Evolutionary conservation across 1,140 invertebrate genomes (phyloP).

Genomic region (Pygmarrhopalites habei): DNA sequence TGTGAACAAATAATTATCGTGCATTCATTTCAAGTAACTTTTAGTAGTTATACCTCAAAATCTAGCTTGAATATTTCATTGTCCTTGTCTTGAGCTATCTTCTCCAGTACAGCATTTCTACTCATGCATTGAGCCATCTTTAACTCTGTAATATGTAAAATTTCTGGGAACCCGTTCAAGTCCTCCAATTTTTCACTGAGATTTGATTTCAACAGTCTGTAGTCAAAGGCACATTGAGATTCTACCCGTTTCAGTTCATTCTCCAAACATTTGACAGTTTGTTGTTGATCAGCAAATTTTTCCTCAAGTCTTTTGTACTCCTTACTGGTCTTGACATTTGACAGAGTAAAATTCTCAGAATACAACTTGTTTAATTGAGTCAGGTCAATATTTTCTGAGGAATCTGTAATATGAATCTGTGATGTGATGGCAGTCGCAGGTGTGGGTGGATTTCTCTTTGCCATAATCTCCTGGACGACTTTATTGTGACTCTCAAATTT

Average conservation of each 20-base stretch:
- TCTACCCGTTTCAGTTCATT: slow-evolving; percentile 4
- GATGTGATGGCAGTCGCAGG: no score
- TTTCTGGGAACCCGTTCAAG: background rate
- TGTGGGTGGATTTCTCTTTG: no score
- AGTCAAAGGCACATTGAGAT: slow-evolving; percentile 8
- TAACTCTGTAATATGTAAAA: slow-evolving; percentile 7
- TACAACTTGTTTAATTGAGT: slow-evolving; percentile 1
- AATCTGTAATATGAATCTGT: background rate
- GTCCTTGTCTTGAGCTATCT: slow-evolving; percentile 9
- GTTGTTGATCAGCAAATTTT: slow-evolving; percentile 1
- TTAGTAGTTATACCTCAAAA: slow-evolving; percentile 1
- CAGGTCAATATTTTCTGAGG: slow-evolving; percentile 2
- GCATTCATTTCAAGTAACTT: no score
- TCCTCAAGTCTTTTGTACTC: slow-evolving; percentile 1
- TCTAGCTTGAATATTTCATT: background rate
- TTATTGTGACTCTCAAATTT: slow-evolving; percentile 1
- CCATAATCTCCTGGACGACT: background rate
- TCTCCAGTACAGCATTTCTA: background rate
- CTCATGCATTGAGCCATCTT: slow-evolving; percentile 12
- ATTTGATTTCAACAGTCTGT: background rate
- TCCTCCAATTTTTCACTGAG: slow-evolving; percentile 5
- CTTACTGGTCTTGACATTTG: background rate
- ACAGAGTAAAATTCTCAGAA: slow-evolving; percentile 3
- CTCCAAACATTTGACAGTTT: background rate
- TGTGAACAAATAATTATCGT: no score